Percentiles rank a stretch among this genome's conserved stretches.
Evolutionary conservation across 2,888 invertebrate genomes (phyloP).

Genomic region (Tubulanus polymorphus): DNA sequence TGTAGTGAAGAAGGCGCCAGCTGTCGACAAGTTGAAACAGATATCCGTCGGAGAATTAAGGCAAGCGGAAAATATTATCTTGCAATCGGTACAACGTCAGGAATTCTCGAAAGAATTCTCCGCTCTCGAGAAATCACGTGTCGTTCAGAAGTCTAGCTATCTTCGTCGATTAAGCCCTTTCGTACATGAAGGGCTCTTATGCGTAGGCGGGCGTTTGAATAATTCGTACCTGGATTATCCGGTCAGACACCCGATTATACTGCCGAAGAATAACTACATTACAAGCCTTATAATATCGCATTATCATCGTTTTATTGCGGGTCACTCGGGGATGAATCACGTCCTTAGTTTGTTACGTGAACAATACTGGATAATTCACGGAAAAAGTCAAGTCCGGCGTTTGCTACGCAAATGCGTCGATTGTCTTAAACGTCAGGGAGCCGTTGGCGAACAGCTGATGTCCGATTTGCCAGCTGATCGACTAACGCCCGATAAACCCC

Average conservation of each 20-base stretch:
- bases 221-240: background rate
- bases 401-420: background rate
- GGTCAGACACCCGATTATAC: slow-evolving; percentile 2
- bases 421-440: slow-evolving; percentile 1
- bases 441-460: slow-evolving; percentile 1
- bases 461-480: slow-evolving; percentile 8
- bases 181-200: background rate
- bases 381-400: background rate
- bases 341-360: slow-evolving; percentile 4
- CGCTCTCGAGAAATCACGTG: too few species aligned
- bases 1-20: too few species aligned
- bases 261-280: background rate
- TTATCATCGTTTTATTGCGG: background rate
- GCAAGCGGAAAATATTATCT: background rate
- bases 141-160: background rate
- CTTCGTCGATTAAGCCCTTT: background rate
- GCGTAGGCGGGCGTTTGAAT: slow-evolving; percentile 3
- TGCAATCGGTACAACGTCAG: background rate
- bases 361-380: slow-evolving; percentile 4
- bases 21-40: background rate
- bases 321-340: slow-evolving; percentile 4
- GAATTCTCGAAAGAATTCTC: background rate
- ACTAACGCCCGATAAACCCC: background rate
- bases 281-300: background rate
- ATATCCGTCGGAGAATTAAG: background rate